phyloP scores from a whole-genome alignment of 2,888 invertebrate genomes.

The Stictocephala bisonia region DNA sequence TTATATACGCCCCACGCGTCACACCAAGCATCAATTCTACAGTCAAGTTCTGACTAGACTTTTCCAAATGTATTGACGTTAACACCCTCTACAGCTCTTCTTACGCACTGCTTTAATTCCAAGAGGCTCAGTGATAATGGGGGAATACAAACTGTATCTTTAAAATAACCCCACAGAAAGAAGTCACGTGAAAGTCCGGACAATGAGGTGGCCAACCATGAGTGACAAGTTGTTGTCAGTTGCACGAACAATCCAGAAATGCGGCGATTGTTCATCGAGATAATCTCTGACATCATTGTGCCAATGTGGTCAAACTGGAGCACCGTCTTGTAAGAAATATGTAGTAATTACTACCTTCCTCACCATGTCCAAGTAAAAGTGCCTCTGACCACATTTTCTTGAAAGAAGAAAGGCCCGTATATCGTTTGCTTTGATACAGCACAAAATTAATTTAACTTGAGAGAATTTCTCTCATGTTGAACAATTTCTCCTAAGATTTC shows the following conservation, averaged over 20 bases:
- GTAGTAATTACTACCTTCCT: conserved; percentile 34
- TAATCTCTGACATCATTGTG: conserved; percentile 21
- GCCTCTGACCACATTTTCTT: conserved; percentile 35
- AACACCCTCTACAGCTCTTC: too few relatives aligned
- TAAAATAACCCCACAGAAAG: conserved; percentile 14
- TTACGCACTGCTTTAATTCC: not conserved
- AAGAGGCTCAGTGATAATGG: conserved; percentile 36
- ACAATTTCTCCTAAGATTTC: conserved; percentile 29
- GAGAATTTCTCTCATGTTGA: conserved; percentile 34
- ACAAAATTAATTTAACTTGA: conserved; percentile 40
- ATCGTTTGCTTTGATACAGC: conserved; percentile 40
- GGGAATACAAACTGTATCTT: conserved; percentile 22
- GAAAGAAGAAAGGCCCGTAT: conserved; percentile 41
- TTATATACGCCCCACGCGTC: too few relatives aligned
- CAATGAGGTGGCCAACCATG: conserved; percentile 22
- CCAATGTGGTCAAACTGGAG: conserved; percentile 35
- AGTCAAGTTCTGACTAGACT: too few relatives aligned
- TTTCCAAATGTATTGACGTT: too few relatives aligned
- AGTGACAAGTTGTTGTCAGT: conserved; percentile 35
- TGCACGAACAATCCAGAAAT: conserved; percentile 32
- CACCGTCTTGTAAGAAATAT: conserved; percentile 26
- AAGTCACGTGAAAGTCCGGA: conserved; percentile 8
- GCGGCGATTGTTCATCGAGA: conserved; percentile 25
- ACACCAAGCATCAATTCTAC: too few relatives aligned
- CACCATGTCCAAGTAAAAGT: conserved; percentile 15